These are phyloP conservation scores for Lamprologus ornatipinnis DNA, from an alignment of 2,113 vertebrate species.

Conservation along the genomic window DNA sequence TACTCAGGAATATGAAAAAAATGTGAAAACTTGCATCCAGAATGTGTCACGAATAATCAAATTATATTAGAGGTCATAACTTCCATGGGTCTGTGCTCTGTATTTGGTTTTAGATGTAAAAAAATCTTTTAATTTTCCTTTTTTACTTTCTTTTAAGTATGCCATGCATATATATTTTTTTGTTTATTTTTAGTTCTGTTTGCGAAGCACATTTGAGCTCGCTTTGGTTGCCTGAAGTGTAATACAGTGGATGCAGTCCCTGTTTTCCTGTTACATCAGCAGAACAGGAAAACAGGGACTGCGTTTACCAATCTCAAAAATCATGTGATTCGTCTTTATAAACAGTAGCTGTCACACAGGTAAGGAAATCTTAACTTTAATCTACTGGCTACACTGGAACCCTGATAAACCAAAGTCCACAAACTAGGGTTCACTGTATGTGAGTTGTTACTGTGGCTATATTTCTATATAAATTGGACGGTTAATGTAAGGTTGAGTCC, in stretches of 20 bases:
- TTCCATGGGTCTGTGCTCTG: background rate
- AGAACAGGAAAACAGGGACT: background rate
- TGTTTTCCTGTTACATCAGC: background rate
- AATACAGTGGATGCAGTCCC: background rate
- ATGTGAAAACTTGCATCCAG: background rate
- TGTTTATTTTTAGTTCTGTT: background rate
- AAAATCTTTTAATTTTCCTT: background rate
- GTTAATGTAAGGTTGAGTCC: background rate
- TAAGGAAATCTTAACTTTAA: background rate
- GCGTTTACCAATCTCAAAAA: background rate
- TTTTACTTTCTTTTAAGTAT: background rate
- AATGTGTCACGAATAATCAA: background rate
- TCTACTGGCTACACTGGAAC: background rate
- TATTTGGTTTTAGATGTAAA: background rate
- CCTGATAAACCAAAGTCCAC: background rate
- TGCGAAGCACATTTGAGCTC: background rate
- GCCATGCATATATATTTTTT: background rate
- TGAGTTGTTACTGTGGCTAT: background rate
- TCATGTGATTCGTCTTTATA: background rate
- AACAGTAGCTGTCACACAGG: background rate
- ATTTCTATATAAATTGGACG: background rate
- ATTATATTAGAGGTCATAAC: background rate
- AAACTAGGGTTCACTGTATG: background rate
- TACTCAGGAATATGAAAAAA: background rate
- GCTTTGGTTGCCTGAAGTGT: background rate